Conservation (phyloP, 23 tunicate genomes). For the Ascidia mentula region DNA sequence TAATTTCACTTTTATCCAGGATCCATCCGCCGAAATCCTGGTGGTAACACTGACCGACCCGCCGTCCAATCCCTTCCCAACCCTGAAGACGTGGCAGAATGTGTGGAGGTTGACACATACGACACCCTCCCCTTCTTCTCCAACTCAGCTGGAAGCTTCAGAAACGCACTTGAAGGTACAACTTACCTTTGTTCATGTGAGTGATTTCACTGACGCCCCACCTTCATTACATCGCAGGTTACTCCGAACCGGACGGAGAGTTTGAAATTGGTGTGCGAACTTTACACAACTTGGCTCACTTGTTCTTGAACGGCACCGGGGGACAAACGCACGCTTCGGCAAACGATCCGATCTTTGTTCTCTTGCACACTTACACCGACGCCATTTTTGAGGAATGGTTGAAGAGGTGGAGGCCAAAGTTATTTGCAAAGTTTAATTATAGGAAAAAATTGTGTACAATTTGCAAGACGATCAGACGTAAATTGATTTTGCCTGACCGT, state of each 20-base stretch:
- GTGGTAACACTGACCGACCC: constrained; percentile 57
- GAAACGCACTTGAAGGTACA: constrained; percentile 62
- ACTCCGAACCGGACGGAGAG: constrained; percentile 62
- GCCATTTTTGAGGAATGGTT: constrained; percentile 93
- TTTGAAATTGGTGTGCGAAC: constrained; percentile 79
- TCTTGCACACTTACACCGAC: constrained; percentile 80
- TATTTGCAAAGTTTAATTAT: too few species aligned
- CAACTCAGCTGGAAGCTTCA: constrained; percentile 50
- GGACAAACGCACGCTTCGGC: constrained; percentile 86
- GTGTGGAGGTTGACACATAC: constrained; percentile 32
- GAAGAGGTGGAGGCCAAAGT: constrained; percentile 53
- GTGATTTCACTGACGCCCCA: neutral
- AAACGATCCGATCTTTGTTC: constrained; percentile 82
- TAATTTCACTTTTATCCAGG: constrained; percentile 9
- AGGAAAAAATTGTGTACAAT: too few species aligned
- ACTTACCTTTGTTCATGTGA: too few species aligned
- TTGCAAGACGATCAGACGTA: too few species aligned
- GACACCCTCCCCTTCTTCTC: constrained; percentile 58
- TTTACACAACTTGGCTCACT: constrained; percentile 78
- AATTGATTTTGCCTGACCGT: too few species aligned
- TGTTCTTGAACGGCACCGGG: constrained; percentile 90
- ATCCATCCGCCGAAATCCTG: constrained; percentile 54
- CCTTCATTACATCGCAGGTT: constrained; percentile 30
- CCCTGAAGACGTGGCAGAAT: constrained; percentile 41
- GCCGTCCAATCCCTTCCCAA: constrained; percentile 44